Evolutionary conservation across 1,140 invertebrate genomes (phyloP).

Genomic region (Zeugodacus cucurbitae): DNA sequence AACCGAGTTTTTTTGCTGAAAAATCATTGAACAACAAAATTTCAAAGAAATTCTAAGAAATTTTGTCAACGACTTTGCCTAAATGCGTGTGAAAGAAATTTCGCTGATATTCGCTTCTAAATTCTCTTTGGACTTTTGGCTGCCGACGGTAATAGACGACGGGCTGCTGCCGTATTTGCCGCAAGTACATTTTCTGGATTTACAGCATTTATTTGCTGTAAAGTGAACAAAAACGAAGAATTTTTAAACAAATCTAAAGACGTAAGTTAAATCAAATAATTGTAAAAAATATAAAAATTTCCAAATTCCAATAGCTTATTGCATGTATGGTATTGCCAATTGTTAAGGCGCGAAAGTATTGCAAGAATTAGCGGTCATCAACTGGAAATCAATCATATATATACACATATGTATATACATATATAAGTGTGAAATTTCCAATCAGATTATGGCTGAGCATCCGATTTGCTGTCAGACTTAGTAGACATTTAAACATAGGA

Average conservation of each 20-base stretch:
- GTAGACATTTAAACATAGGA: background rate
- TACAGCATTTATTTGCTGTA: background rate
- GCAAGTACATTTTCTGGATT: background rate
- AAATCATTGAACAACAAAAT: background rate
- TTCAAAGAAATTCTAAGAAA: background rate
- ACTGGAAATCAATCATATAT: background rate
- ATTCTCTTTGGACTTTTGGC: background rate
- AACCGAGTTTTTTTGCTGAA: background rate
- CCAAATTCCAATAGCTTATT: background rate
- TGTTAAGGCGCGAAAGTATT: constrained; percentile 19
- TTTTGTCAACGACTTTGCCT: constrained; percentile 9
- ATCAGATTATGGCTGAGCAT: background rate
- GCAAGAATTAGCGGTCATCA: background rate
- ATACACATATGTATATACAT: background rate
- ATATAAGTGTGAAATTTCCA: background rate
- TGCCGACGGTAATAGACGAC: background rate
- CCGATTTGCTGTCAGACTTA: background rate
- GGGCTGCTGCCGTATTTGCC: background rate
- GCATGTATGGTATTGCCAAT: background rate
- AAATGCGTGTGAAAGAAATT: background rate
- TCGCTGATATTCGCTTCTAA: background rate
- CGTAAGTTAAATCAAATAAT: background rate
- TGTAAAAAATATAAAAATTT: background rate
- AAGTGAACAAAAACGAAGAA: background rate
- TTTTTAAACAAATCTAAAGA: background rate